Evolutionary conservation across 2,113 vertebrate genomes (phyloP).

Genomic region (Takifugu bimaculatus): DNA sequence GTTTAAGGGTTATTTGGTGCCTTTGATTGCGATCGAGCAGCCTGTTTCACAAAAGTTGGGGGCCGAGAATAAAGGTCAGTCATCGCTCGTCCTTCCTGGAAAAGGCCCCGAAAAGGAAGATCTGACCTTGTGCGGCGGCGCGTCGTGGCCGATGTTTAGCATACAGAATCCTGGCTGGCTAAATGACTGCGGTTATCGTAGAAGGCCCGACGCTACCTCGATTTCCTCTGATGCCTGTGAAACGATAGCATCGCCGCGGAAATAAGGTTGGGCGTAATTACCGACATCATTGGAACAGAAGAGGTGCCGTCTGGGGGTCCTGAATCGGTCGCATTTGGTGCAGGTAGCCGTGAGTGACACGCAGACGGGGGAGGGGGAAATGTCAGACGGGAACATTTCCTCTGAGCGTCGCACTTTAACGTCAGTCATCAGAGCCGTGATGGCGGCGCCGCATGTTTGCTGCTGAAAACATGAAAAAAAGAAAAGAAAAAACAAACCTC

Average conservation of each 20-base stretch:
- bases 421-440: slow-evolving; percentile 33
- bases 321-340: slow-evolving; percentile 2
- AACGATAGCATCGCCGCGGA: neutral
- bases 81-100: slow-evolving; percentile 45
- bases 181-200: neutral
- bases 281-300: slow-evolving; percentile 6
- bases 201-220: slow-evolving; percentile 3
- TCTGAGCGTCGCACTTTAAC: slow-evolving; percentile 15
- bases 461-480: no score
- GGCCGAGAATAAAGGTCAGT: slow-evolving; percentile 20
- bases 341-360: slow-evolving; percentile 25
- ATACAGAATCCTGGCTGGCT: neutral
- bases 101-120: slow-evolving; percentile 7
- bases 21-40: neutral
- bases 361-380: slow-evolving; percentile 13
- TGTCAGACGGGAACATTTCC: slow-evolving; percentile 14
- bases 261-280: slow-evolving; percentile 1
- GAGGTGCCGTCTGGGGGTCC: neutral
- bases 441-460: neutral
- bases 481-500: neutral
- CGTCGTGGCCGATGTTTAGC: slow-evolving; percentile 24
- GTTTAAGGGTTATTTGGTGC: slow-evolving; percentile 14
- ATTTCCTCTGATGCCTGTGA: slow-evolving; percentile 9
- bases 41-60: slow-evolving; percentile 12
- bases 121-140: slow-evolving; percentile 28